phyloP scores from a whole-genome alignment of 2,797 vertebrate species.

The Yasuhikotakia modesta region DNA sequence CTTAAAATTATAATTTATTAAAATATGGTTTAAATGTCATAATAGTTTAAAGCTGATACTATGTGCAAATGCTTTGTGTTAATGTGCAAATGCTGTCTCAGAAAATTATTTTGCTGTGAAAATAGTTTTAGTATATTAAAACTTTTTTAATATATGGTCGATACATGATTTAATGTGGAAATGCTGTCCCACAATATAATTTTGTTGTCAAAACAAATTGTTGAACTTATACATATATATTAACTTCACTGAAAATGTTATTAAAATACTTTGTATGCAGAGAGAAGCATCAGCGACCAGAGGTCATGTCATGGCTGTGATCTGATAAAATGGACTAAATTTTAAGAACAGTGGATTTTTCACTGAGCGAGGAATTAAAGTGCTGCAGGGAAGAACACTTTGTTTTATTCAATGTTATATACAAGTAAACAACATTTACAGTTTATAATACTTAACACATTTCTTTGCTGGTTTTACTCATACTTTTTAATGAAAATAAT shows the following conservation, averaged over 20 bases:
- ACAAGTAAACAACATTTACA: neutral
- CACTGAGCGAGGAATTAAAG: neutral
- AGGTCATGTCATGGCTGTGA: neutral
- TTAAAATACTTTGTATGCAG: neutral
- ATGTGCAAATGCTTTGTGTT: neutral
- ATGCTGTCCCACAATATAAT: no score
- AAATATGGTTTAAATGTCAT: neutral
- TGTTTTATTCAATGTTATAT: constrained; percentile 2
- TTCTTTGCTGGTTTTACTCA: neutral
- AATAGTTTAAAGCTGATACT: neutral
- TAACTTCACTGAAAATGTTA: neutral
- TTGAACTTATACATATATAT: neutral
- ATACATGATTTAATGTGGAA: no score
- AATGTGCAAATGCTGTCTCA: neutral
- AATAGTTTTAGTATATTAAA: neutral
- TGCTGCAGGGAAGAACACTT: neutral
- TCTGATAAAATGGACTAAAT: neutral
- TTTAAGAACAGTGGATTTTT: neutral
- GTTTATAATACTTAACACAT: neutral
- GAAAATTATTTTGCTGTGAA: neutral
- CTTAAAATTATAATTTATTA: neutral
- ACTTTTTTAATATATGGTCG: no score
- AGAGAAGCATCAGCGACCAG: neutral
- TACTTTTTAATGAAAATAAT: constrained; percentile 17
- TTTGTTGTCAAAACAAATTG: no score